Conservation (phyloP, 2,888 invertebrate genomes). For the Scaptomyza caliginosa region DNA sequence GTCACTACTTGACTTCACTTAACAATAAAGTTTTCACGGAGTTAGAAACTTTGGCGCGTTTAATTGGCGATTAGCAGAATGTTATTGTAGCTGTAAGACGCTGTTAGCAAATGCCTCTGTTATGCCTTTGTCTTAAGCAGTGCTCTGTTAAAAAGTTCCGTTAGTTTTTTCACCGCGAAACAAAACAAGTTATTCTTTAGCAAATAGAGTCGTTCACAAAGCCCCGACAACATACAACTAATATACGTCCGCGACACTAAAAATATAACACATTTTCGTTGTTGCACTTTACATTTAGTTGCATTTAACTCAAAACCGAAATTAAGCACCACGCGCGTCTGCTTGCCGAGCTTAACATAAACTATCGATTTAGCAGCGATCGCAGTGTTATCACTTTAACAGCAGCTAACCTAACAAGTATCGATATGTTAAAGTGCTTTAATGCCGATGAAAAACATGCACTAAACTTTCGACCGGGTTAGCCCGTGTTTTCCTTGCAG, state of each 20-base stretch:
- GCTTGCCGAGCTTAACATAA: slow-evolving; percentile 1
- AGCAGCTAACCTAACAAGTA: slow-evolving; percentile 6
- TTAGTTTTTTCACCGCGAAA: neutral
- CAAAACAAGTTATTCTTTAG: neutral
- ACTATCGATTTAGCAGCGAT: slow-evolving; percentile 4
- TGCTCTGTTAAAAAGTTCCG: neutral
- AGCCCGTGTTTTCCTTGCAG: slow-evolving; percentile 86
- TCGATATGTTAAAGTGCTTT: neutral
- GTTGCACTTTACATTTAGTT: neutral
- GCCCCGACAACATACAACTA: neutral
- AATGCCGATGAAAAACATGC: neutral
- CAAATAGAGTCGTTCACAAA: neutral
- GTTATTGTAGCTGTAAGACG: too few species aligned
- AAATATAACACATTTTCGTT: neutral
- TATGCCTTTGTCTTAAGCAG: neutral
- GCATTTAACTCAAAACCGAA: neutral
- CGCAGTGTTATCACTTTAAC: neutral
- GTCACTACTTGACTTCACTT: too few species aligned
- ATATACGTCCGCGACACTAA: neutral
- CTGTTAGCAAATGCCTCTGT: neutral
- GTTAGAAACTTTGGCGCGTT: too few species aligned
- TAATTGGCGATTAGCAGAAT: too few species aligned
- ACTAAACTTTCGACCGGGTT: slow-evolving; percentile 67
- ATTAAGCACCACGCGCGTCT: too few species aligned
- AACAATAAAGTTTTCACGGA: too few species aligned